Evolutionary conservation across 2,113 vertebrate species (phyloP), one percentile per base, ranked within the genome.

Genomic region (Asarcornis scutulata): DNA sequence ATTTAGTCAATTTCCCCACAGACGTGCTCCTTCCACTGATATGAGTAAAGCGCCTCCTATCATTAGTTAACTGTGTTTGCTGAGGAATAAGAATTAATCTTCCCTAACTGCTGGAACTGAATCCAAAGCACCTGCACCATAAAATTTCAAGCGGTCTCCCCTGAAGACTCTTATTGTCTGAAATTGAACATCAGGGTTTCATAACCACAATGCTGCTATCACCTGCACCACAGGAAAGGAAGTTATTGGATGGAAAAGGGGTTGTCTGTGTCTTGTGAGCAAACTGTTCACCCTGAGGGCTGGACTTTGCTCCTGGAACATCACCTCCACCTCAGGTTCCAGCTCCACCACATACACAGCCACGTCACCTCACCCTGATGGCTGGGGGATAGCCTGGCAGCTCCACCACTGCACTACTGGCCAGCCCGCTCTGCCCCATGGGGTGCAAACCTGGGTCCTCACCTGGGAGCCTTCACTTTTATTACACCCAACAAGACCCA

Each of bases 361-460:
- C n/a, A 16, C 40, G n/a, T 21, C 59, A 40, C 1, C 29, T 15
- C 9, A 9, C 0, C 0, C 16, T 42, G 73, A 2, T 56, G 38
- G 17, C 23, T 59, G 53, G 17, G 56, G 11, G 48, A 1, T 5
- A 67, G 63, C 66, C 13, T 4, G 18, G 4, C 76, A 56, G 11
- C 25, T 21, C 55, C 21, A 23, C 2, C 71, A 5, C 40, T 23
- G 83, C 17, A 3, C 20, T 13, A 13, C 10, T 58, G 32, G 38
- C 23, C 78, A 67, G 32, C 13, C 40, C 22, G 25, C 17, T 36
- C 44, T 55, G 76, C 7, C 34, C 18, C 66, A 2, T 0, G 3
- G 66, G 2, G 56, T 44, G 12, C 71, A 63, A 66, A 82, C 26
- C 55, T 31, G 0, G 0, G 31, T 4, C 29, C 42, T n/a, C 6